These are phyloP conservation scores for Phenganax stokvisi DNA, from an alignment of 92 coral and sea anemone species.

Conservation along the genomic window DNA sequence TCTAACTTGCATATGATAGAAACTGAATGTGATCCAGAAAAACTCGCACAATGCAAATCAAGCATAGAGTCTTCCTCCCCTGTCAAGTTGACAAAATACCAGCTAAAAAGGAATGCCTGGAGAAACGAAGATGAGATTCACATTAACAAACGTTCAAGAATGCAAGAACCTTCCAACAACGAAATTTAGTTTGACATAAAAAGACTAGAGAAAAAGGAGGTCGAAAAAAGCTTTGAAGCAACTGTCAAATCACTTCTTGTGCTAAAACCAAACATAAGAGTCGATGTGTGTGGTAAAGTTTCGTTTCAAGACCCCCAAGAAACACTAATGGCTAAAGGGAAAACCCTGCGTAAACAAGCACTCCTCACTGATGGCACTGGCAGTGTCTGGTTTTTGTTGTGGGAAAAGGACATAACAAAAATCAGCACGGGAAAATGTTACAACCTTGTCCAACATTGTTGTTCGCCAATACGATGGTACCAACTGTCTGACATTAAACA, in stretches of 20 bases:
- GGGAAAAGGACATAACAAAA: constrained; percentile 44
- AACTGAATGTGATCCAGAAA: constrained; percentile 11
- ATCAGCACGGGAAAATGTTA: constrained; percentile 35
- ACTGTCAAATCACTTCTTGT: not conserved
- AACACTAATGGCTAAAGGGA: constrained; percentile 21
- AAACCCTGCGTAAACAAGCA: constrained; percentile 44
- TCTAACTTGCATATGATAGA: constrained; percentile 11
- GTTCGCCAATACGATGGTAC: constrained; percentile 39
- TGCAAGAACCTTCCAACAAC: not conserved
- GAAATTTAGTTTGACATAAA: constrained; percentile 13
- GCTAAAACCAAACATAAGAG: too few relatives aligned
- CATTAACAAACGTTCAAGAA: constrained; percentile 37
- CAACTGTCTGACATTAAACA: constrained; percentile 43
- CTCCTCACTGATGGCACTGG: constrained; percentile 49
- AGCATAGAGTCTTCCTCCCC: not conserved
- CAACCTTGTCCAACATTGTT: constrained; percentile 29
- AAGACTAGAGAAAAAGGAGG: not conserved
- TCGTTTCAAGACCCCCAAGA: constrained; percentile 4
- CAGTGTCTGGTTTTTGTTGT: constrained; percentile 43
- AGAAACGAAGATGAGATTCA: constrained; percentile 34
- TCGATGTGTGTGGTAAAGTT: constrained; percentile 11
- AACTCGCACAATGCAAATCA: too few relatives aligned
- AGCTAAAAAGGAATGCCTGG: constrained; percentile 22
- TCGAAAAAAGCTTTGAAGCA: not conserved
- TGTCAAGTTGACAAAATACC: not conserved